Conservation (phyloP, 2,888 invertebrate genomes). For the Xanthia icteritia region DNA sequence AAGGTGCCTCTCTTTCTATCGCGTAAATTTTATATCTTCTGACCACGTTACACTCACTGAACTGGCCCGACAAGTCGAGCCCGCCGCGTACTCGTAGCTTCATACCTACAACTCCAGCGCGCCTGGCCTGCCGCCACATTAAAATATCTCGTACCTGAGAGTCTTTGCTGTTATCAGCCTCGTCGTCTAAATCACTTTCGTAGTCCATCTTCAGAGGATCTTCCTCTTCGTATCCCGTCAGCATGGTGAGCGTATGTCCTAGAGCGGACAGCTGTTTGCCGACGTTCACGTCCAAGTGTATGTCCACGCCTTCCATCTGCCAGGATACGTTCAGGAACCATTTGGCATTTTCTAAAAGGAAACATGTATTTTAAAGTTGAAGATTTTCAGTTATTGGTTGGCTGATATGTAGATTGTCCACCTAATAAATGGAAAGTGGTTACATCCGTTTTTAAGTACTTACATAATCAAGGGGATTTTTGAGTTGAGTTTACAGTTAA, state of each 20-base stretch:
- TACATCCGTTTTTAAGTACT: too few relatives aligned
- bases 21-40: too few relatives aligned
- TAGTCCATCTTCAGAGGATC: constrained; percentile 93
- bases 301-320: constrained; percentile 99
- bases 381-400: background rate
- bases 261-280: constrained; percentile 98
- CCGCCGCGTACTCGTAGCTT: too few relatives aligned
- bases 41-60: too few relatives aligned
- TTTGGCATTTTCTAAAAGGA: constrained; percentile 95
- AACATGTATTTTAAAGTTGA: background rate
- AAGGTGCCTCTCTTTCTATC: too few relatives aligned
- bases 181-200: constrained; percentile 95
- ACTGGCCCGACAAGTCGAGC: too few relatives aligned
- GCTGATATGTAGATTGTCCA: background rate
- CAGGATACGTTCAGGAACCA: constrained; percentile 99
- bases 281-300: constrained; percentile 98
- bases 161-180: constrained; percentile 91
- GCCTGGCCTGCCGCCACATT: too few relatives aligned
- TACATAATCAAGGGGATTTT: too few relatives aligned
- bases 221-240: constrained; percentile 97
- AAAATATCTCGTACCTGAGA: constrained; percentile 80
- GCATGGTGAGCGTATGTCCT: constrained; percentile 98
- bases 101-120: too few relatives aligned
- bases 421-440: too few relatives aligned
- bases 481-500: too few relatives aligned